Conservation (phyloP, 2,113 vertebrate genomes). For the Silurus asotus region DNA sequence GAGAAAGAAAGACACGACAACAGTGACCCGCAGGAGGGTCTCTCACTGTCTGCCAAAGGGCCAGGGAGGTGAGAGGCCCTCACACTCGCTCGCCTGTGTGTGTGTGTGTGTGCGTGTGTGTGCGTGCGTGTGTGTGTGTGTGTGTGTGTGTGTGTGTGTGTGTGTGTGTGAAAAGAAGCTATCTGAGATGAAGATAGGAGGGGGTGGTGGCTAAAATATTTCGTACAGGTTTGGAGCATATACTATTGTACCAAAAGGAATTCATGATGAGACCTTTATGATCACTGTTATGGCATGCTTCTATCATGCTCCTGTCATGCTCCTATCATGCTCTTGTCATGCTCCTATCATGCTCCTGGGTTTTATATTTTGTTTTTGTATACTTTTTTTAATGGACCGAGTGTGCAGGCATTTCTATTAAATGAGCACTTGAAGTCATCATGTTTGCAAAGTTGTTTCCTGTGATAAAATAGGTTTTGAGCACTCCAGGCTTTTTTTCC, state of each 20-base stretch:
- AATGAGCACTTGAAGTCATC: no score
- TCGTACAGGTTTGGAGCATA: background rate
- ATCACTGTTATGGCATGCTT: background rate
- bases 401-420: background rate
- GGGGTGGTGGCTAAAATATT: background rate
- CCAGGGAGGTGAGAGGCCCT: constrained; percentile 42
- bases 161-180: constrained; percentile 9
- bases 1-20: constrained; percentile 41
- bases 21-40: constrained; percentile 33
- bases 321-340: no score
- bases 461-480: no score
- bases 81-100: constrained; percentile 1
- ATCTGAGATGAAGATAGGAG: background rate
- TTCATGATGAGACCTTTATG: background rate
- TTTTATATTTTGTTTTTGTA: background rate
- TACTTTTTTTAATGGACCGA: no score
- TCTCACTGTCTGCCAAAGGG: constrained; percentile 41
- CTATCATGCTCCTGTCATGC: no score
- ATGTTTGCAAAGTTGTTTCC: no score
- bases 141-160: constrained; percentile 14
- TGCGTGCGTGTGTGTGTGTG: constrained; percentile 27
- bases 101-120: constrained; percentile 8
- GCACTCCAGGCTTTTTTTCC: no score
- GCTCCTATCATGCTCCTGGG: background rate
- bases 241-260: background rate